Evolutionary conservation across 2,113 vertebrate species (phyloP), one percentile per base, ranked within the genome.

Genomic region (Lophura nycthemera): DNA sequence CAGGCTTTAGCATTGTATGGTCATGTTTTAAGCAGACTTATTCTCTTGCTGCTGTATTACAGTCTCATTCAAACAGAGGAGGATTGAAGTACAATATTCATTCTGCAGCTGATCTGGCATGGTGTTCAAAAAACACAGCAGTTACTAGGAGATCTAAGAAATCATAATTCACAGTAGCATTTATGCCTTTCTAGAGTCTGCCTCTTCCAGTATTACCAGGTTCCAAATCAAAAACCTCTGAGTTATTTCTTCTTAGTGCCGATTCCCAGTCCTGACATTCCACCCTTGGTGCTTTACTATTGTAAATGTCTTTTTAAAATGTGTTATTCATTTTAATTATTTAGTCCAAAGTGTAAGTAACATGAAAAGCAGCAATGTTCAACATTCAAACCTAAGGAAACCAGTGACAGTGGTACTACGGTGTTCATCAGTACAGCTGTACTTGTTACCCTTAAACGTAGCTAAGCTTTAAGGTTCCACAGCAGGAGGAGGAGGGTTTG

Each of bases 141-240:
- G 72, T 91, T 91, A 66, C 65, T 80, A 77, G 56, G 60, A 79
- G 21, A 88, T 76, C 50, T 48, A 57, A 81, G 69, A 86, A 94
- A 83, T 13, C 0, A 1, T 71, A 74, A 74, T 75, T 93, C 76
- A 83, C n/a, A 59, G 45, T 42, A 88, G 48, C n/a, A 19, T 54
- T 72, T 56, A 61, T 65, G 48, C 25, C 54, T 80, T 88, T 73
- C 43, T 47, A 43, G 20, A 59, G 6, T 30, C 36, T 77, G 40
- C n/a, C 56, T 47, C 69, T 89, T 72, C 64, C 65, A 90, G 6
- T 8, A 24, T 14, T 14, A 74, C 36, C n/a, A 88, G 15, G 11
- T 67, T 92, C 64, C 69, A 81, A 70, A 59, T 0, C 1, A 70
- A 65, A 88, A 92, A 20, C 6, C 24, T 74, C 17, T 40, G 50